Evolutionary conservation across 1,140 invertebrate species (phyloP), one percentile per base, ranked within the genome.

Genomic region (Stegodyphus mimosarum): DNA sequence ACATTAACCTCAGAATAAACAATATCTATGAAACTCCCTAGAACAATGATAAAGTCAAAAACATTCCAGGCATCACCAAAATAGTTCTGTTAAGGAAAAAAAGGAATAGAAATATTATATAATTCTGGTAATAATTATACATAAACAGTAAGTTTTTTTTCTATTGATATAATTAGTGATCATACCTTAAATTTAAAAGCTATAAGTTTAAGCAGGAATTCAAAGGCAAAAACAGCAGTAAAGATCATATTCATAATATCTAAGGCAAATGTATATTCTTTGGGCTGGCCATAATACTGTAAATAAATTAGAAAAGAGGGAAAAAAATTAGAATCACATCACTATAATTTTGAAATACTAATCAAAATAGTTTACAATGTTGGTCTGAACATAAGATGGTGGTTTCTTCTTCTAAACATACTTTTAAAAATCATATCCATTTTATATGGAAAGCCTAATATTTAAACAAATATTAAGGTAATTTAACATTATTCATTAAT

Each of bases 61-160:
- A 98, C 96, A 92, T 99, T 99, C 98, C 99, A 99, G 11, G 98
- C 96, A 93, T 99, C 98, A 69, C 98, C 96, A 91, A 99, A 99
- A 91, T 99, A 99, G 92, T 99, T 99, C 97, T 99, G 91, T 86
- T 18, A 50, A 18, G 7, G 17, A n/a, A 71, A 63, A 63, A 71
- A 71, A 6, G 50, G 5, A 66, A 63, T 4, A 64, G 7, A 76
- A 76, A 55, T 7, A 53, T 71, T 50, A 50, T 49, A 33, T n/a
- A 66, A 66, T 67, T 10, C 55, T 11, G 4, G 55, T 11, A 2
- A 60, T 15, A 60, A 11, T 67, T 18, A 55, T 63, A 60, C 33
- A 33, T 33, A 33, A 33, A 33, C 33, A 33, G 3, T 33, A 33
- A 3, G n/a, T n/a, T 33, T 17, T 66, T 53, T 48, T 33, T 48